Evolutionary conservation across 2,888 invertebrate genomes (phyloP).

Genomic region (Lypha dubia): DNA sequence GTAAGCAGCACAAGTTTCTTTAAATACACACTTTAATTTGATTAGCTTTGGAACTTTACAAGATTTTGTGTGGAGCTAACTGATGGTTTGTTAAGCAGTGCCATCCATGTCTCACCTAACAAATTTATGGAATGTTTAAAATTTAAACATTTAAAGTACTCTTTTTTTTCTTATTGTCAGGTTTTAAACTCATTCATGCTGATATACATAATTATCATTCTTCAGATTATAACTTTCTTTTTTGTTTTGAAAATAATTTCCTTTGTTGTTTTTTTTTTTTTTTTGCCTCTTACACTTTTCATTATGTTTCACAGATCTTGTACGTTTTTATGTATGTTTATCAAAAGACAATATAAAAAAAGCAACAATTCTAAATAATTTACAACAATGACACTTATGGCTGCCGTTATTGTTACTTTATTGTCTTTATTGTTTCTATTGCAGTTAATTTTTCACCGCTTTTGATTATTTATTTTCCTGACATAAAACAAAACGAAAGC

Average conservation of each 20-base stretch:
- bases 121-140: too few relatives aligned
- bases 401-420: constrained; percentile 56
- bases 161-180: background rate
- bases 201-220: constrained; percentile 19
- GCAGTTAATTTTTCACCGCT: constrained; percentile 31
- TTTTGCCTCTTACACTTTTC: constrained; percentile 8
- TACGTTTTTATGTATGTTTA: too few relatives aligned
- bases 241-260: background rate
- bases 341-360: constrained; percentile 23
- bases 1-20: too few relatives aligned
- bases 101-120: too few relatives aligned
- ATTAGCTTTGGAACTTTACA: too few relatives aligned
- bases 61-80: too few relatives aligned
- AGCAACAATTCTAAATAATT: constrained; percentile 77
- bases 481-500: constrained; percentile 16
- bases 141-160: too few relatives aligned
- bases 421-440: constrained; percentile 38
- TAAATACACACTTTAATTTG: too few relatives aligned
- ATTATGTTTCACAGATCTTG: constrained; percentile 8
- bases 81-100: too few relatives aligned
- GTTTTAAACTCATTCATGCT: background rate
- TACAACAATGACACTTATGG: constrained; percentile 80
- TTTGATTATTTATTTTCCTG: constrained; percentile 50
- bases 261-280: constrained; percentile 15
- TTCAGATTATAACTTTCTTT: background rate